Conservation (phyloP, 1,140 invertebrate species). For the Drosophila ambigua region DNA sequence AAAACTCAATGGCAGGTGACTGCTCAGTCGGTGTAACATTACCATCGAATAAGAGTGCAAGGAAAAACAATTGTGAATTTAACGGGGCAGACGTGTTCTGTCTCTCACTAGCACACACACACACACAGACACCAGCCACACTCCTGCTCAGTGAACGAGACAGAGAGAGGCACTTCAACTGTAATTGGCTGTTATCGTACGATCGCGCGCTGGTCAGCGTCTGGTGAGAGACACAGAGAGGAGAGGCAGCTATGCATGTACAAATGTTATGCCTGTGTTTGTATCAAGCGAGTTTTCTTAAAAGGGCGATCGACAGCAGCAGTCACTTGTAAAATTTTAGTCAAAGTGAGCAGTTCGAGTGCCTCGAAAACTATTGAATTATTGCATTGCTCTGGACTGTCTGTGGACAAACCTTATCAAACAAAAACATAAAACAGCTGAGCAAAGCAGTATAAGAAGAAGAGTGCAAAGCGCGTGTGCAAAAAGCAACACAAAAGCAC, state of each 20-base stretch:
- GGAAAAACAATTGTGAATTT: constrained; percentile 16
- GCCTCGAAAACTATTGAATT: constrained; percentile 11
- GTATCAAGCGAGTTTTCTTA: constrained; percentile 67
- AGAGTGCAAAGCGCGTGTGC: constrained; percentile 62
- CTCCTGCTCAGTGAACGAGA: background rate
- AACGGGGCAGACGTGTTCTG: constrained; percentile 2
- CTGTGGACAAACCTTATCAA: constrained; percentile 14
- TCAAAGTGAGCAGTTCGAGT: constrained; percentile 54
- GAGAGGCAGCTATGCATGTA: constrained; percentile 5
- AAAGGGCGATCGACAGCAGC: constrained; percentile 61
- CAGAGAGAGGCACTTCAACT: constrained; percentile 4
- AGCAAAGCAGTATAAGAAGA: constrained; percentile 13
- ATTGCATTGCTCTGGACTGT: too few relatives aligned
- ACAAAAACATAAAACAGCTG: constrained; percentile 75
- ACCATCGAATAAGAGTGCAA: constrained; percentile 12
- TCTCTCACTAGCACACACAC: constrained; percentile 9
- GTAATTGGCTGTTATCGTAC: constrained; percentile 55
- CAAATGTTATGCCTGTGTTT: constrained; percentile 37
- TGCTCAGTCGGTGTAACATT: constrained; percentile 6
- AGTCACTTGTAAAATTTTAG: constrained; percentile 65
- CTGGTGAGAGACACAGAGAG: constrained; percentile 24
- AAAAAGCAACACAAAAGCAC: constrained; percentile 47
- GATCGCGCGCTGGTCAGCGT: constrained; percentile 52
- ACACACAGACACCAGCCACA: background rate
- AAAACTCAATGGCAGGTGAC: constrained; percentile 11